These are phyloP conservation scores for Ferrisia virgata DNA, from an alignment of 2,888 invertebrate species.

Conservation along the genomic window DNA sequence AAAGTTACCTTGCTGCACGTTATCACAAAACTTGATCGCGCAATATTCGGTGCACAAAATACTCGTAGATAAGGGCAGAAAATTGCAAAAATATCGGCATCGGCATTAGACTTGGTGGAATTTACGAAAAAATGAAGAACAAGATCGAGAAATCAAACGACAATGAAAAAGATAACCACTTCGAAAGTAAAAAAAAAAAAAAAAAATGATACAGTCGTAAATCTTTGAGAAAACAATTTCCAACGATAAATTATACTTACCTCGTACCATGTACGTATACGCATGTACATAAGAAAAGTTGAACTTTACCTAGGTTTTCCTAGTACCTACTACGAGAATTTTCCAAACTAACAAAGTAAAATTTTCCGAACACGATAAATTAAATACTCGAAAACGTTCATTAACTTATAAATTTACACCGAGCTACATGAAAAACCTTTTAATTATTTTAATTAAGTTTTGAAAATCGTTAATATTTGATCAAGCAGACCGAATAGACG, in stretches of 20 bases:
- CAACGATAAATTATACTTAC: slow-evolving; percentile 1
- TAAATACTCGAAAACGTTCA: slow-evolving; percentile 7
- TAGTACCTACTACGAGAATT: not conserved
- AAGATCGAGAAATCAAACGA: not conserved
- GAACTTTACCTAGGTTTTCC: not conserved
- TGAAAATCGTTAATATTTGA: slow-evolving; percentile 26
- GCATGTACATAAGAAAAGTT: not conserved
- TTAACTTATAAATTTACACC: slow-evolving; percentile 20
- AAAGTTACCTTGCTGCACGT: no score
- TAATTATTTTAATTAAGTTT: slow-evolving; percentile 23
- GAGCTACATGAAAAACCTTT: not conserved
- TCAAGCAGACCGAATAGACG: not conserved
- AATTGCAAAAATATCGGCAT: no score
- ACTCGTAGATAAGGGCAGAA: no score
- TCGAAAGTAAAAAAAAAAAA: not conserved
- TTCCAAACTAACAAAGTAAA: not conserved
- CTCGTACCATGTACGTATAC: not conserved
- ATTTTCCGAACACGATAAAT: slow-evolving; percentile 15
- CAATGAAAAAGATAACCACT: not conserved
- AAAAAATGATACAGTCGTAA: slow-evolving; percentile 11
- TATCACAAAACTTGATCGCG: no score
- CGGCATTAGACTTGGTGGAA: no score
- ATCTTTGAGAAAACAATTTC: slow-evolving; percentile 1
- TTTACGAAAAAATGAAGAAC: no score
- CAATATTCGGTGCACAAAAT: no score